Evolutionary conservation across 2,888 invertebrate species (phyloP), one percentile per base, ranked within the genome.

Genomic region (Pocota personata): DNA sequence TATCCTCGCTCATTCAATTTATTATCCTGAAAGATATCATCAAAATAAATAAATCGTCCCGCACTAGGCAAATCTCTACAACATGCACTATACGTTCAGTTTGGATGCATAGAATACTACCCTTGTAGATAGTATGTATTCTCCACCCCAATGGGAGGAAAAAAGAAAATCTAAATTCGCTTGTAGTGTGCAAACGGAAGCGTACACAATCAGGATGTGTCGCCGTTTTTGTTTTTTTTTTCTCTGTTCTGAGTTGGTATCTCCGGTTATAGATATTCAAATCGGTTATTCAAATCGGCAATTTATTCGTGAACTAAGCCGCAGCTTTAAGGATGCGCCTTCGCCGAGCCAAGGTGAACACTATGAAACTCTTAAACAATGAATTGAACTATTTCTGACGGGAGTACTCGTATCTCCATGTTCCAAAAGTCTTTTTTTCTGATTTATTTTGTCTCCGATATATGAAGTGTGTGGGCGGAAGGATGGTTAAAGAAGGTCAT

Each of bases 21-120:
- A 88, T 88, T 88, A 88, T 88, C 88, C 88, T 84, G 87, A 77
- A 73, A 87, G 88, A 88, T 88, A 88, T 88, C 88, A 88, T 88
- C 88, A 88, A 88, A 88, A 88, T 88, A 88, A 88, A 88, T 88
- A 88, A 88, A 88, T 88, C 88, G 88, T 80, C 87, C 76, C 67
- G 80, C 78, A 62, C 76, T 86, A 86, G 86, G 82, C 86, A 86
- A 86, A 86, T 86, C 86, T 82, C 82, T 84, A 16, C n/a, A 40
- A 21, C 30, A 27, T 73, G 62, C 60, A 62, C 72, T 46, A 43
- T 75, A 14, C 14, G 12, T 50, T 48, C n/a, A 10, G 40, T 64
- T 48, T 14, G 48, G 32, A 14, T 60, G 60, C 60, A 62, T 50
- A 48, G 30, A 72, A 60, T 37, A 2, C 60, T 50, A 72, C 72